A percentile compares a stretch with the other conserved stretches of the same genome.
phyloP scores from a whole-genome alignment of 2,797 vertebrate genomes.

The Coregonus ussuriensis region DNA sequence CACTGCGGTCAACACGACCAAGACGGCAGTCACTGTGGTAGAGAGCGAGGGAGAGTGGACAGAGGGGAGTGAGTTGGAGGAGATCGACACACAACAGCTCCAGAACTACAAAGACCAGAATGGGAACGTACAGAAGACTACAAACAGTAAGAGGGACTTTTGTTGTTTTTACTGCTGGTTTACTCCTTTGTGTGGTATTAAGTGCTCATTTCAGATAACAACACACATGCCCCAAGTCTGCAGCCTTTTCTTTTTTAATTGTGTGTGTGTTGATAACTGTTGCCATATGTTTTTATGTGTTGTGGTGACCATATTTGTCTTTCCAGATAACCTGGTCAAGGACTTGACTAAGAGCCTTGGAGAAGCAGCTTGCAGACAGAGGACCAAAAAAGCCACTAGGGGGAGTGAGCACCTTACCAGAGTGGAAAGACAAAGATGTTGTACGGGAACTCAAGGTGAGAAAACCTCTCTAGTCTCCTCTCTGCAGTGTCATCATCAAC shows the following conservation, averaged over 20 bases:
- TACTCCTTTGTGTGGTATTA: background rate
- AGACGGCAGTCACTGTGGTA: slow-evolving; percentile 29
- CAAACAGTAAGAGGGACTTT: slow-evolving; percentile 44
- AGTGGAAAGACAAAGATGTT: slow-evolving; percentile 59
- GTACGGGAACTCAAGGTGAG: slow-evolving; percentile 73
- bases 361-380: slow-evolving; percentile 63
- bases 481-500: background rate
- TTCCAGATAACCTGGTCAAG: slow-evolving; percentile 58
- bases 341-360: slow-evolving; percentile 64
- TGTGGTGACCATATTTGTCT: background rate
- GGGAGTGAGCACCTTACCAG: slow-evolving; percentile 64
- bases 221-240: background rate
- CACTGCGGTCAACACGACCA: slow-evolving; percentile 15
- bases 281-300: background rate
- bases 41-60: slow-evolving; percentile 68
- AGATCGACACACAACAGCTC: slow-evolving; percentile 61
- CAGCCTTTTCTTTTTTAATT: background rate
- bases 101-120: slow-evolving; percentile 66
- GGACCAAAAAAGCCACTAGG: slow-evolving; percentile 63
- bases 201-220: background rate
- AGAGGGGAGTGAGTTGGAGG: slow-evolving; percentile 71
- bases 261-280: background rate
- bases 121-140: slow-evolving; percentile 58
- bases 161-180: background rate
- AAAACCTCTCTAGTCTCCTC: background rate